Percentiles rank a stretch among this genome's conserved stretches.
Evolutionary conservation across 2,113 vertebrate species (phyloP).

Genomic region (Mobula hypostoma): DNA sequence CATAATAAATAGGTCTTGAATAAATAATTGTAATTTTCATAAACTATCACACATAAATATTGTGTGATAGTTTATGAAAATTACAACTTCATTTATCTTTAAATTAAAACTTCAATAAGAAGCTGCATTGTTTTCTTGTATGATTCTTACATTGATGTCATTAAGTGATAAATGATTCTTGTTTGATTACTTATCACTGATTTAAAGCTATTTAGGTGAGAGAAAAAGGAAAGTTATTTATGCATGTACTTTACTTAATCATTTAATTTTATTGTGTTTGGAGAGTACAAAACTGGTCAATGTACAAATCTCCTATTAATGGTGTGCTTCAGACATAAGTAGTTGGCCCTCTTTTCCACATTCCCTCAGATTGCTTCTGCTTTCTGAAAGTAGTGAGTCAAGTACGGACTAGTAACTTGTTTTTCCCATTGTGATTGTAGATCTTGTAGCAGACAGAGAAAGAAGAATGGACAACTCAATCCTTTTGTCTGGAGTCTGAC

Average conservation of each 20-base stretch:
- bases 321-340: neutral
- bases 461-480: neutral
- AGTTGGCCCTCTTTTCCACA: neutral
- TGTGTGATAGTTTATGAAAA: neutral
- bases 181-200: too few relatives aligned
- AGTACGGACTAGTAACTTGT: neutral
- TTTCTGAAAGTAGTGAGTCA: neutral
- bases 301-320: neutral
- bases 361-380: neutral
- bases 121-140: too few relatives aligned
- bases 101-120: neutral
- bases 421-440: neutral
- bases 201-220: too few relatives aligned
- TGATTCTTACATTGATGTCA: too few relatives aligned
- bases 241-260: neutral
- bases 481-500: neutral
- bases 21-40: too few relatives aligned
- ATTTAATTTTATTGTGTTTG: neutral
- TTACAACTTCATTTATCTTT: neutral
- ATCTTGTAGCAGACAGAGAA: neutral
- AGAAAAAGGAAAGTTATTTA: neutral
- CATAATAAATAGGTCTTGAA: neutral
- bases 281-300: neutral
- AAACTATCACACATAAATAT: too few relatives aligned
- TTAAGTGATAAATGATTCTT: too few relatives aligned